These are phyloP conservation scores for Mionectes macconnelli DNA, from an alignment of 2,113 vertebrate species.

Conservation along the genomic window DNA sequence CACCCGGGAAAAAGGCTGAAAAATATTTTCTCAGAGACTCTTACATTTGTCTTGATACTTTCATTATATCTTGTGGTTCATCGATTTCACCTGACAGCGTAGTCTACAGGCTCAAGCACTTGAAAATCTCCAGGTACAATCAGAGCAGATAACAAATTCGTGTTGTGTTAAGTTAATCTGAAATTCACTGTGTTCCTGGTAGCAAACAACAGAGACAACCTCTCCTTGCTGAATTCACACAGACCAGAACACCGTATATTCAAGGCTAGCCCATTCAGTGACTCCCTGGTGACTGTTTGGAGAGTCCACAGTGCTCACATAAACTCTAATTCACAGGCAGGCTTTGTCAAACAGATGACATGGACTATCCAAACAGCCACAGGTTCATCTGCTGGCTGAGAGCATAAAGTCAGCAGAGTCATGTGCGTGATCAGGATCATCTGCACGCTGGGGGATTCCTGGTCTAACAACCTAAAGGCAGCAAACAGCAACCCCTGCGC, in stretches of 20 bases:
- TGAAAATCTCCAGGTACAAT: not conserved
- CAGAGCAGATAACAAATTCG: not conserved
- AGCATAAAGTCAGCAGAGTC: not conserved
- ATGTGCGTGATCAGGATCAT: rapidly evolving
- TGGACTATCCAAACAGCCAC: not conserved
- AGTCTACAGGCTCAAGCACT: not conserved
- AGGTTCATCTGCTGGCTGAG: not conserved
- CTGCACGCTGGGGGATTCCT: rapidly evolving
- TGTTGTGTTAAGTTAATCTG: not conserved
- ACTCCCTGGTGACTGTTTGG: not conserved
- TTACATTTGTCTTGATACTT: not conserved
- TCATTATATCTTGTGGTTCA: not conserved
- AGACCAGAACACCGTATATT: not conserved
- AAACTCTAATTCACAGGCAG: not conserved
- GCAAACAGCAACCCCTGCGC: not conserved
- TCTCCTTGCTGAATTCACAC: not conserved
- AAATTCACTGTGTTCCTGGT: not conserved
- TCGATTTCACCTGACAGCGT: not conserved
- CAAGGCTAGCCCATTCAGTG: not conserved
- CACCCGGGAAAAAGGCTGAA: not conserved
- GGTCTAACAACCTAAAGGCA: not conserved
- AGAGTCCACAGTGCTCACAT: not conserved
- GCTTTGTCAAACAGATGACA: not conserved
- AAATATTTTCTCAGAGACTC: not conserved
- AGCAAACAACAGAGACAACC: not conserved